A percentile compares a stretch with the other conserved stretches of the same genome.
These are phyloP conservation scores for Pseudorectes ferrugineus DNA, from an alignment of 2,113 vertebrate genomes.

Conservation along the genomic window DNA sequence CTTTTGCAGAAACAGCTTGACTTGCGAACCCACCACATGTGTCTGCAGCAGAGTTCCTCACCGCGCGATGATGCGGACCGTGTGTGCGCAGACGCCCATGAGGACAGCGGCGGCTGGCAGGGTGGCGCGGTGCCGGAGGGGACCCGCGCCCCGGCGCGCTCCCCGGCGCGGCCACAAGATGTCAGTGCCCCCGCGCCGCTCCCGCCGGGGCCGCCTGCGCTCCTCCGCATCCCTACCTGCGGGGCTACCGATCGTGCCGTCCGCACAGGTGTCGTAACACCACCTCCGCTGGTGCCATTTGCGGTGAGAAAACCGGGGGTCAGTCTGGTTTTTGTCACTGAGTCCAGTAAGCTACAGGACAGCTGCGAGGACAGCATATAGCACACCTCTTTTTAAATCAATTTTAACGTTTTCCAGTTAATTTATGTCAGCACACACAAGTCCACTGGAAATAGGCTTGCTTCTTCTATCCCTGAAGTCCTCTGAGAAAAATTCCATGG, in stretches of 20 bases:
- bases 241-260: accelerated
- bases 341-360: too few species aligned
- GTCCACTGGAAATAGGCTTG: neutral
- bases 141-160: neutral
- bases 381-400: neutral
- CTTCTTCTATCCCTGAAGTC: neutral
- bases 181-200: neutral
- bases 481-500: neutral
- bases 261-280: accelerated
- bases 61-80: accelerated
- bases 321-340: neutral
- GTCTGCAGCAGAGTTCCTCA: accelerated
- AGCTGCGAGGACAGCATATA: accelerated
- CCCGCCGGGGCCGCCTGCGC: too few species aligned
- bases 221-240: accelerated
- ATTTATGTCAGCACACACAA: neutral
- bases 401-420: accelerated
- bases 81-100: accelerated
- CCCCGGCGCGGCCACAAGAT: neutral
- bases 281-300: neutral
- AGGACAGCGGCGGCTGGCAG: accelerated
- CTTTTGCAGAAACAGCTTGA: neutral
- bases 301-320: neutral
- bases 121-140: accelerated
- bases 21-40: accelerated